Base-by-base conservation (phyloP, 1,140 invertebrate species). In the Cyrtorhinus lividipennis region DNA sequence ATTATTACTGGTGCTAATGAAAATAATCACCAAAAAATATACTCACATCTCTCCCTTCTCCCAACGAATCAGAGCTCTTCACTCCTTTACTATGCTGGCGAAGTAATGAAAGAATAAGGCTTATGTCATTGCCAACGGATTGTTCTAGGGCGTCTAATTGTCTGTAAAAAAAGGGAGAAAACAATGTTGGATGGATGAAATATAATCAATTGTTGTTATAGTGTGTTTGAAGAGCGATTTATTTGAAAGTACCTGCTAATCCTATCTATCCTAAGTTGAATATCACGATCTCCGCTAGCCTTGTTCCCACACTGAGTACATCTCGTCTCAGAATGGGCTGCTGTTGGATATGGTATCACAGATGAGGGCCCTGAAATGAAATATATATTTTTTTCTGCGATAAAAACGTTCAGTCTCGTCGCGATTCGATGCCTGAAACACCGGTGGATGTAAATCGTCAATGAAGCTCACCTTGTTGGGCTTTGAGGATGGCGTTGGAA, bases 61-160 rank as follows among this genome's bases (percentile, higher is more conserved):
- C 64, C 22, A 67, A 45, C 26, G 68, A 66, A 61, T 56, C 64
- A 59, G 23, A 53, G 18, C 53, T 38, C 22, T 26, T 58, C 15
- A 12, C n/a, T 13, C 57, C 63, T 30, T 62, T 61, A 27, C 64
- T 64, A 53, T 72, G 70, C 59, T 72, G 77, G 68, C 85, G 82
- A 56, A 87, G 72, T 63, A 87, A 70, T 24, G 77, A 76, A 67
- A 86, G 70, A 59, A 87, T 86, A 62, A 81, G 74, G 66, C 80
- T 77, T 62, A 86, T 80, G 66, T 87, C 84, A 1, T 78, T 76
- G 1, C 80, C 79, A 66, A 87, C 78, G 2, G 82, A 80, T 30
- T 77, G 76, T 67, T 87, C 84, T 62, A 87, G 70, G 10, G 79
- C 65, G 25, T 71, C 69, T 30, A 73, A 48, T 66, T 73, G 70